These are phyloP conservation scores for Drosophila lacicola DNA, from an alignment of 2,888 invertebrate genomes.

Conservation along the genomic window DNA sequence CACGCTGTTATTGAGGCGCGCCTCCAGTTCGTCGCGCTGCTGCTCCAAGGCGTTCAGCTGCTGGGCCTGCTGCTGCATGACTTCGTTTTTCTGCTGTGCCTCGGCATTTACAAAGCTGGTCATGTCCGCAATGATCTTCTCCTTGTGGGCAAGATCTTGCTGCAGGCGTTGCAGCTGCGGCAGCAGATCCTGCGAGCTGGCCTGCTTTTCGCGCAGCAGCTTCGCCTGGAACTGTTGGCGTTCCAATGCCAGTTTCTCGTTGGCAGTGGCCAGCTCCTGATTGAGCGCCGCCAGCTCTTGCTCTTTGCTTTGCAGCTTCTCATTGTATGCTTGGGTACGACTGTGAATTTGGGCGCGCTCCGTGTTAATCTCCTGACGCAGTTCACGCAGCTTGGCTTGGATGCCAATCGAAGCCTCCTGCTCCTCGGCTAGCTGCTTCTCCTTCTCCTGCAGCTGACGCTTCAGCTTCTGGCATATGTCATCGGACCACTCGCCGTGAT, in stretches of 20 bases:
- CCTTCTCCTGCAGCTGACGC: conserved; percentile 95
- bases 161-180: conserved; percentile 82
- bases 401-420: conserved; percentile 91
- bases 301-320: conserved; percentile 82
- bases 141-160: conserved; percentile 82
- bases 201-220: conserved; percentile 82
- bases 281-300: conserved; percentile 79
- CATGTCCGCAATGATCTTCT: conserved; percentile 82
- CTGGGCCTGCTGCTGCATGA: conserved; percentile 81
- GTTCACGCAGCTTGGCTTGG: conserved; percentile 91
- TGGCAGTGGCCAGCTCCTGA: conserved; percentile 81
- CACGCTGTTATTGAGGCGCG: conserved; percentile 80
- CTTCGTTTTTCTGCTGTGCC: conserved; percentile 80
- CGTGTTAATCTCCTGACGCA: conserved; percentile 86
- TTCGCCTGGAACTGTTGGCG: conserved; percentile 84
- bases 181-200: conserved; percentile 82
- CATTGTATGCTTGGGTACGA: conserved; percentile 79
- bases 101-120: conserved; percentile 81
- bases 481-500: conserved; percentile 94
- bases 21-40: conserved; percentile 83
- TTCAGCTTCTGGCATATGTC: conserved; percentile 94
- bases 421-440: conserved; percentile 90
- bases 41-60: conserved; percentile 80
- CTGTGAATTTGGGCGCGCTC: conserved; percentile 83
- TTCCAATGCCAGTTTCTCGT: conserved; percentile 82